Percentiles rank a stretch among this genome's conserved stretches.
Conservation (phyloP, 2,797 vertebrate species). For the Sebastes wilsoni region DNA sequence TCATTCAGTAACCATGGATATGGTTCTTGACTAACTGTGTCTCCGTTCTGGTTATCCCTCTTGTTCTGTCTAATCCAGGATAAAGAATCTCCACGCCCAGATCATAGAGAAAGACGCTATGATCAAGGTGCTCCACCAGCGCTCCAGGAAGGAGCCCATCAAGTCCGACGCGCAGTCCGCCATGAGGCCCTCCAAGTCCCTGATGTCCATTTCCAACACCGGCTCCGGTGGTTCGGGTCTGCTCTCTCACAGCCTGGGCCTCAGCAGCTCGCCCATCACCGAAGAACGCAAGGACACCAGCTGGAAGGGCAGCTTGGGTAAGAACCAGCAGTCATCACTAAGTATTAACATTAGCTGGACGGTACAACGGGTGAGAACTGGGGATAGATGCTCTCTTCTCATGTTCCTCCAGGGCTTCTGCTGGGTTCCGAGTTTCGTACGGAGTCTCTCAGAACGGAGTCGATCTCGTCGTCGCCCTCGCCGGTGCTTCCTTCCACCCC, state of each 20-base stretch:
- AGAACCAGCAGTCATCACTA: constrained; percentile 6
- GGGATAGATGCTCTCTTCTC: neutral
- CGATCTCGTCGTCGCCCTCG: constrained; percentile 93
- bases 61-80: constrained; percentile 76
- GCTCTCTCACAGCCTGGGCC: constrained; percentile 89
- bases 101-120: constrained; percentile 99
- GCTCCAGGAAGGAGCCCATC: constrained; percentile 92
- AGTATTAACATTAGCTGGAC: neutral
- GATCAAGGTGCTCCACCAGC: constrained; percentile 99
- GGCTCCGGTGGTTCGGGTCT: constrained; percentile 86
- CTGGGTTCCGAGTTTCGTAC: constrained; percentile 92
- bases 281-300: constrained; percentile 94
- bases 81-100: constrained; percentile 98
- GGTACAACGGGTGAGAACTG: neutral
- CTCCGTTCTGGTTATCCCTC: neutral
- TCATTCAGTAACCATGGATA: too few species aligned
- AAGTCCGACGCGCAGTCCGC: constrained; percentile 90
- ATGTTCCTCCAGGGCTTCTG: constrained; percentile 85
- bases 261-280: constrained; percentile 92
- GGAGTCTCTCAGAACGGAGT: constrained; percentile 87
- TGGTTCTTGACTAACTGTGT: neutral
- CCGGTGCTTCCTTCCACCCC: constrained; percentile 92
- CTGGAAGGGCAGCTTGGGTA: constrained; percentile 98
- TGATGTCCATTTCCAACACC: constrained; percentile 96
- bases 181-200: constrained; percentile 97